A percentile compares a stretch with the other conserved stretches of the same genome.
Conservation (phyloP, 2,797 vertebrate species). For the Poecilia wingei region DNA sequence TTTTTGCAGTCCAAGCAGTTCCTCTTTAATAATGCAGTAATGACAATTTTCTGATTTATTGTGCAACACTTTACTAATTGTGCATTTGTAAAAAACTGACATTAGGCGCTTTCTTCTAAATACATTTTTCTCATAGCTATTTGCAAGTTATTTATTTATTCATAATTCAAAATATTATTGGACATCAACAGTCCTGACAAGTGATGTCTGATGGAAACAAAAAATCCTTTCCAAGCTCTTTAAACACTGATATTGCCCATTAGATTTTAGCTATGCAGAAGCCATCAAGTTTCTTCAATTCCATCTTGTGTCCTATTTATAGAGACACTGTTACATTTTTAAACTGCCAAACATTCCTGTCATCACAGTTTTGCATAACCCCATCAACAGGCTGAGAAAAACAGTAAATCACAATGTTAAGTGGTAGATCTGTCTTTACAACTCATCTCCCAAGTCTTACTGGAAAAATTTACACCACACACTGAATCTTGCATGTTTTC, state of each 20-base stretch:
- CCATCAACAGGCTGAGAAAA: background rate
- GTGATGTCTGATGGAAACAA: background rate
- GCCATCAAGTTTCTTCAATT: background rate
- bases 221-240: background rate
- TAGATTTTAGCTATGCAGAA: background rate
- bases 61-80: background rate
- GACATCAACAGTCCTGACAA: background rate
- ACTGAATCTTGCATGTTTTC: background rate
- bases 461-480: too few species aligned
- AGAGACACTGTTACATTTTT: slow-evolving; percentile 4
- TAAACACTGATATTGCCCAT: background rate
- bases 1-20: background rate
- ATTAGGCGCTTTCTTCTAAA: too few species aligned
- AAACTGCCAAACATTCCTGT: background rate
- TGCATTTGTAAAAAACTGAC: background rate
- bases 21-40: background rate
- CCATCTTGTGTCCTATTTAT: background rate
- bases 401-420: slow-evolving; percentile 1
- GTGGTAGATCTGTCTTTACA: background rate
- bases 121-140: background rate
- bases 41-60: background rate
- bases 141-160: background rate
- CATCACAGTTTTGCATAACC: background rate
- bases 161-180: background rate
- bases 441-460: background rate